Evolutionary conservation across 2,797 vertebrate genomes (phyloP), one percentile per base, ranked within the genome.

Genomic region (Pseudochaenichthys georgianus): DNA sequence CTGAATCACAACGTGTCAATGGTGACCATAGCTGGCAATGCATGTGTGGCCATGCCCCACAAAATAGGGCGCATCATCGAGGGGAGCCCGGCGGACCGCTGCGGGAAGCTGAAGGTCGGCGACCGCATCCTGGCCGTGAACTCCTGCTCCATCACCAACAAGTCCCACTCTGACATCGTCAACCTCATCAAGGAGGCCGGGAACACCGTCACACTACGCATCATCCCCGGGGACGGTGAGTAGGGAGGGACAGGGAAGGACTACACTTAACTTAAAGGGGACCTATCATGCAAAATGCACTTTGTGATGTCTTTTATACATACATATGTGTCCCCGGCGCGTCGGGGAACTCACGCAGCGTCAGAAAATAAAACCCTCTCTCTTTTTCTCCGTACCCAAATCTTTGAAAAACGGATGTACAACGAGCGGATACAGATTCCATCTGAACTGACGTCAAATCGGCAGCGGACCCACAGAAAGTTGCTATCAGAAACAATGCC

Each of bases 11-110:
- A 92, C 89, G 84, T 80, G 42, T 75, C 64, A 83, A 85, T 96
- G 93, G 89, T 92, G 88, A 93, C 88, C 92, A 95, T 96, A 99
- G 97, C 96, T 94, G 97, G 98, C 95, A 99, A 99, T 97, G 97
- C 98, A 95, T 99, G 98, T 98, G 98, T 99, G 96, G 98, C 98
- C 96, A 99, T 99, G 98, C 98, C 98, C 96, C 98, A 99, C 96
- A 99, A 99, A 99, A 99, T 99, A 99, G 98, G 98, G 90, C 97
- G 98, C 93, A 99, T 99, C 95, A 99, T 99, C 85, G 98, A 99
- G 93, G 98, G 98, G 87, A 99, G 98, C 89, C 98, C 98, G n/a
- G 98, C 98, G 7, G 98, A 99, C 94, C 98, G 98, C 89, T 99
- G 98, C 6, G 97, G 98, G 87, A 98, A 97, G 95, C 96, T 99